phyloP scores from a whole-genome alignment of 2,113 vertebrate genomes.

The Galbula dea region DNA sequence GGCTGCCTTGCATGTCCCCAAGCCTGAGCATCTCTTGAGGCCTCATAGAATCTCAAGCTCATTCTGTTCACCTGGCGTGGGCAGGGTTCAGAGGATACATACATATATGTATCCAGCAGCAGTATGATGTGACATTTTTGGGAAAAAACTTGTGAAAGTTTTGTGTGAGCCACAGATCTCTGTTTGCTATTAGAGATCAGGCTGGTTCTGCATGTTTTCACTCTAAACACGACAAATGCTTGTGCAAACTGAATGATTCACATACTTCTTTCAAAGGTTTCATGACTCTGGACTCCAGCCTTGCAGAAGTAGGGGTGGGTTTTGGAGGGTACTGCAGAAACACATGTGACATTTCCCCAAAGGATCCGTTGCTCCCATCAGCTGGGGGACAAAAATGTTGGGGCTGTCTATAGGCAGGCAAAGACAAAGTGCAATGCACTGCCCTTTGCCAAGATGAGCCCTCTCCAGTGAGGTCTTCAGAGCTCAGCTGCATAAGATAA shows the following conservation, averaged over 20 bases:
- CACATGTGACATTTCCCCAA: background rate
- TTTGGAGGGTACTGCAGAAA: background rate
- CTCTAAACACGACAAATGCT: background rate
- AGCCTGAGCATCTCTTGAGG: background rate
- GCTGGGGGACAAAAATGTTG: background rate
- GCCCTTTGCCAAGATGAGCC: background rate
- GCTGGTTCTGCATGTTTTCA: background rate
- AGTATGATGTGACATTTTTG: background rate
- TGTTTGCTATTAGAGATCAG: background rate
- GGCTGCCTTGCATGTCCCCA: background rate
- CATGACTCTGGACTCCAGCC: background rate
- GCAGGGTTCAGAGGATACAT: background rate
- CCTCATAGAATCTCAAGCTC: background rate
- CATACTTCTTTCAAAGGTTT: background rate
- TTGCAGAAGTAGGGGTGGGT: background rate
- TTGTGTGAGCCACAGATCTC: background rate
- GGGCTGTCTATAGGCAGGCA: background rate
- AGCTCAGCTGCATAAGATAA: background rate
- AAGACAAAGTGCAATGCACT: background rate
- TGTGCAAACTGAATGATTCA: constrained; percentile 38
- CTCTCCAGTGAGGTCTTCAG: background rate
- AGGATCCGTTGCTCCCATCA: background rate
- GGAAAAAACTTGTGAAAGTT: background rate
- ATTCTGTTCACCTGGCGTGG: background rate
- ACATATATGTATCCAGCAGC: background rate